Percentiles rank a stretch among this genome's conserved stretches.
These are phyloP conservation scores for Diorhabda carinulata DNA, from an alignment of 1,140 invertebrate species.

Conservation along the genomic window DNA sequence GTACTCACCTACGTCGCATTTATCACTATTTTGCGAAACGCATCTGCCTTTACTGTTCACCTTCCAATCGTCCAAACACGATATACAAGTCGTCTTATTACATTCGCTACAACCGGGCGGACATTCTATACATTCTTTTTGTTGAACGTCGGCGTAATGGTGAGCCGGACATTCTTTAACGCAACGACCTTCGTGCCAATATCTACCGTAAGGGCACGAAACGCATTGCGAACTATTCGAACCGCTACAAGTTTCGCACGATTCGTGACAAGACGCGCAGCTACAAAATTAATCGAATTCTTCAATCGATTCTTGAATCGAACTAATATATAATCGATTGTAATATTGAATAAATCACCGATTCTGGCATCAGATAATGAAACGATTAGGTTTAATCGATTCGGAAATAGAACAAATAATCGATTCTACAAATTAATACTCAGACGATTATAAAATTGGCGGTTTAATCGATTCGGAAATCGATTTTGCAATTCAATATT, in stretches of 20 bases:
- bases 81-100: conserved; percentile 61
- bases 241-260: conserved; percentile 79
- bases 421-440: no score
- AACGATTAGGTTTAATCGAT: no score
- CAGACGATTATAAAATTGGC: no score
- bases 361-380: no score
- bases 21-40: conserved; percentile 59
- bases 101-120: conserved; percentile 70
- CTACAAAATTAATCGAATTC: conserved; percentile 39
- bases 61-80: conserved; percentile 67
- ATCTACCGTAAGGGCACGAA: conserved; percentile 65
- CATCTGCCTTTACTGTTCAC: conserved; percentile 69
- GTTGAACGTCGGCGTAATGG: conserved; percentile 69
- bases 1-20: conserved; percentile 58
- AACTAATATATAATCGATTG: no score
- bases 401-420: no score
- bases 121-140: conserved; percentile 69
- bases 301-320: no score
- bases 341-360: no score
- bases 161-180: conserved; percentile 65
- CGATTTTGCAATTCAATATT: no score
- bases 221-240: conserved; percentile 74
- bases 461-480: no score
- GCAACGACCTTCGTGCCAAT: conserved; percentile 62
- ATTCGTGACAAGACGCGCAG: conserved; percentile 71